Conservation (phyloP, 2,888 invertebrate genomes). For the Drosophila picticornis region DNA sequence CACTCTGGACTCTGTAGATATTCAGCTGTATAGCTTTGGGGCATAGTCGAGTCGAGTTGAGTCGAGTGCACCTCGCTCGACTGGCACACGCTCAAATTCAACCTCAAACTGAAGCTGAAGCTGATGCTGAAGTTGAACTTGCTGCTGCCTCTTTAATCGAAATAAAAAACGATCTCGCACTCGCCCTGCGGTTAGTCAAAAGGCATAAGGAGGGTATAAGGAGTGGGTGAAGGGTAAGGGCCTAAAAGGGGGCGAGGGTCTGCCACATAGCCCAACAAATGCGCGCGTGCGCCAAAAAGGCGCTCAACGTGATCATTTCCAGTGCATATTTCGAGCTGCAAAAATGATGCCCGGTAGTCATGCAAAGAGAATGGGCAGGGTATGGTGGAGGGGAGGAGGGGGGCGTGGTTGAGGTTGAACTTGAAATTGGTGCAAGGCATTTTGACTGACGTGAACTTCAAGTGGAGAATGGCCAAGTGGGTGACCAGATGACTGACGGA, state of each 20-base stretch:
- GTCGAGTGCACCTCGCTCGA: constrained; percentile 40
- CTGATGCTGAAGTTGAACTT: constrained; percentile 29
- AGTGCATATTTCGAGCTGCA: constrained; percentile 57
- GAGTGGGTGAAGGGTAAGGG: background rate
- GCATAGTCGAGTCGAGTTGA: constrained; percentile 18
- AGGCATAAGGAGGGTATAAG: background rate
- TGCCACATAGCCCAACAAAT: constrained; percentile 55
- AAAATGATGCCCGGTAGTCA: constrained; percentile 83
- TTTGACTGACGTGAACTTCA: constrained; percentile 60
- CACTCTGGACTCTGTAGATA: constrained; percentile 2
- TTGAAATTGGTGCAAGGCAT: constrained; percentile 66
- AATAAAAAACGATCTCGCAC: constrained; percentile 57
- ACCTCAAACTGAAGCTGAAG: constrained; percentile 40
- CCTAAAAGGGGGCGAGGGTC: constrained; percentile 1
- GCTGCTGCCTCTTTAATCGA: constrained; percentile 65
- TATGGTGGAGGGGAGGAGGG: background rate
- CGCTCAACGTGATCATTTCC: constrained; percentile 77
- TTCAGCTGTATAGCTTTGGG: constrained; percentile 35
- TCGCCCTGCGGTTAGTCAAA: constrained; percentile 82
- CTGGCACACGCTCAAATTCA: constrained; percentile 73
- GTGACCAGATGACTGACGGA: constrained; percentile 37
- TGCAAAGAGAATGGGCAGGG: constrained; percentile 53
- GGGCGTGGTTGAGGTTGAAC: background rate
- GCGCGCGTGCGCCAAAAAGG: constrained; percentile 67
- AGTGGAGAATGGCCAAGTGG: constrained; percentile 28